Conservation (phyloP, 2,888 invertebrate species). For the Amphipyra berbera region DNA sequence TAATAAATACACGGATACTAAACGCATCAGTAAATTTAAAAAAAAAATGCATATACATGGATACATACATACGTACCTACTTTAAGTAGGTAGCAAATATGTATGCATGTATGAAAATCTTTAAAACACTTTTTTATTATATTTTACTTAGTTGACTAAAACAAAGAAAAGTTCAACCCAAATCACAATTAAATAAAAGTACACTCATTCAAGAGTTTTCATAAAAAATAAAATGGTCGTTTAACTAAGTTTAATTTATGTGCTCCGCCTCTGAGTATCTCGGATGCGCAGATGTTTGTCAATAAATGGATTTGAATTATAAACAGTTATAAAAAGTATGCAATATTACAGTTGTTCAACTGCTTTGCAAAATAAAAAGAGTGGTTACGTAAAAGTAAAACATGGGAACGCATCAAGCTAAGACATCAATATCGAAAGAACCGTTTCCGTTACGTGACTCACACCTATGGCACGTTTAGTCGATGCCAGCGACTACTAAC, state of each 20-base stretch:
- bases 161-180: slow-evolving; percentile 18
- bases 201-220: slow-evolving; percentile 74
- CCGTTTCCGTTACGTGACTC: slow-evolving; percentile 89
- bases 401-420: slow-evolving; percentile 79
- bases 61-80: no score
- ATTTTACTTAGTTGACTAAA: not conserved
- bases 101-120: no score
- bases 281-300: slow-evolving; percentile 82
- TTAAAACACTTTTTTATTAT: no score
- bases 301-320: slow-evolving; percentile 72
- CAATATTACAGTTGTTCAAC: slow-evolving; percentile 54
- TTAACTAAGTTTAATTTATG: slow-evolving; percentile 80
- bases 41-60: no score
- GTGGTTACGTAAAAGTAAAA: slow-evolving; percentile 66
- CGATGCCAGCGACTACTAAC: slow-evolving; percentile 81
- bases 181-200: slow-evolving; percentile 63
- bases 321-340: slow-evolving; percentile 58
- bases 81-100: no score
- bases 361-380: slow-evolving; percentile 50
- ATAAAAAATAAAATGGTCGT: slow-evolving; percentile 75
- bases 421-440: slow-evolving; percentile 84
- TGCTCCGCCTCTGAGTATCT: slow-evolving; percentile 69
- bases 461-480: slow-evolving; percentile 84
- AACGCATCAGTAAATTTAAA: no score
- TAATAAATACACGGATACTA: no score